These are phyloP conservation scores for Dissostichus mawsoni DNA, from an alignment of 2,113 vertebrate genomes.

Conservation along the genomic window DNA sequence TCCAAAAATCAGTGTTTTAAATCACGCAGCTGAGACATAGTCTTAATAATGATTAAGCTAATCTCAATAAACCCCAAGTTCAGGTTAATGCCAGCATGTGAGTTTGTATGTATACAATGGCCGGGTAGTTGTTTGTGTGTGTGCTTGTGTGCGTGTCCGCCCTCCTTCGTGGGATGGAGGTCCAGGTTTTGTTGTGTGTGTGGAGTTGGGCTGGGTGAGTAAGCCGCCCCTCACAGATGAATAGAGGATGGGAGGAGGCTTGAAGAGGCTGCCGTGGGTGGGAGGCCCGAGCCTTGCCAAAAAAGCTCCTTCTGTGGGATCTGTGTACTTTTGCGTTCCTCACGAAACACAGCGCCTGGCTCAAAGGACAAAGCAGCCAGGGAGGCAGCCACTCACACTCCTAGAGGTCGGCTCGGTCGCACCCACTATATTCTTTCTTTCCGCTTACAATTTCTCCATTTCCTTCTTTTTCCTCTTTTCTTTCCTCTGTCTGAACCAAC, in stretches of 20 bases:
- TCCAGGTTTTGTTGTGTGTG: slow-evolving; percentile 80
- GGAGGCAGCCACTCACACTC: slow-evolving; percentile 67
- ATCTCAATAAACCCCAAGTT: background rate
- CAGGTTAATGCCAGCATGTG: slow-evolving; percentile 7
- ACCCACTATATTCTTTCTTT: slow-evolving; percentile 46
- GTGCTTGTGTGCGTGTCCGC: slow-evolving; percentile 40
- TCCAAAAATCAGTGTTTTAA: slow-evolving; percentile 27
- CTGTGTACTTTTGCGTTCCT: slow-evolving; percentile 85
- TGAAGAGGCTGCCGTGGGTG: slow-evolving; percentile 84
- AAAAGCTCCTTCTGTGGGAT: slow-evolving; percentile 89
- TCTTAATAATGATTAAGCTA: background rate
- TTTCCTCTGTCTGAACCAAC: background rate
- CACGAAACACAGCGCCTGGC: slow-evolving; percentile 73
- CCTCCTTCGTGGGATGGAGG: slow-evolving; percentile 74
- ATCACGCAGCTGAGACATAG: background rate
- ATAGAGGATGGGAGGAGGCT: slow-evolving; percentile 91
- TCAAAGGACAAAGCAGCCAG: slow-evolving; percentile 74
- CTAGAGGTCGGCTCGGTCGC: slow-evolving; percentile 65
- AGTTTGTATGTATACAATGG: slow-evolving; percentile 49
- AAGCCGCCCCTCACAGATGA: slow-evolving; percentile 86
- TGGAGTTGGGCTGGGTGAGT: slow-evolving; percentile 81
- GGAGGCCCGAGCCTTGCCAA: slow-evolving; percentile 82
- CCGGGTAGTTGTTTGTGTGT: slow-evolving; percentile 51
- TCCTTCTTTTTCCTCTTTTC: background rate
- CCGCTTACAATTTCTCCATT: slow-evolving; percentile 36